Evolutionary conservation across 2,888 invertebrate genomes (phyloP).

Genomic region (Escarpia spicata): DNA sequence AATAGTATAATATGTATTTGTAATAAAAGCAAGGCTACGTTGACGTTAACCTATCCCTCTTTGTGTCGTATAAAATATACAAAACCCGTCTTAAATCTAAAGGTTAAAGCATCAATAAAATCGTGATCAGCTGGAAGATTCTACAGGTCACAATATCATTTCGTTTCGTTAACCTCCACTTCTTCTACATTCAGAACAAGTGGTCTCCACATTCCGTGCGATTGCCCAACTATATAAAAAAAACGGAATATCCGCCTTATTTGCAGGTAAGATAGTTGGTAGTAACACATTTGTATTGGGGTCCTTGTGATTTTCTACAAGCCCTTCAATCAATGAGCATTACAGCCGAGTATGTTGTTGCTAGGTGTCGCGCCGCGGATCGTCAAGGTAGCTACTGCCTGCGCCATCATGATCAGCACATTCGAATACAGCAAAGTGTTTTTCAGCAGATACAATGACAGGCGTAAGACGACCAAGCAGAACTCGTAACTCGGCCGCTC

Average conservation of each 20-base stretch:
- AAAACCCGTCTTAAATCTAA: background rate
- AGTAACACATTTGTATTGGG: background rate
- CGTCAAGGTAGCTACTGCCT: slow-evolving; percentile 95
- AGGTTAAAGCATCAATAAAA: background rate
- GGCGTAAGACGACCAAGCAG: background rate
- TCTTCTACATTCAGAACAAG: background rate
- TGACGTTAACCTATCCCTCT: too few relatives aligned
- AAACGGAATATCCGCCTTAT: background rate
- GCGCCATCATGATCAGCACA: slow-evolving; percentile 96
- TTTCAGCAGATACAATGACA: slow-evolving; percentile 44
- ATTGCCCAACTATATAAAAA: background rate
- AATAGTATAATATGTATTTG: too few relatives aligned
- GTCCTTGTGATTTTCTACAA: too few relatives aligned
- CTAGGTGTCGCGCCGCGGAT: slow-evolving; percentile 81
- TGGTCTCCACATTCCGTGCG: background rate
- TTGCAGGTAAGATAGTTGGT: background rate
- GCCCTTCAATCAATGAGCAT: too few relatives aligned
- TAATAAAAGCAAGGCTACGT: too few relatives aligned
- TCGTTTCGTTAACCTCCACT: background rate
- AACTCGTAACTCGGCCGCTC: background rate
- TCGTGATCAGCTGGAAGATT: background rate
- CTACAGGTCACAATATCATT: background rate
- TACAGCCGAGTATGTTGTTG: slow-evolving; percentile 61
- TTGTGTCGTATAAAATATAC: too few relatives aligned
- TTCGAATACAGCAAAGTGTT: slow-evolving; percentile 88